Evolutionary conservation across 1,140 invertebrate species (phyloP).

Genomic region (Scaptomyza graminum): DNA sequence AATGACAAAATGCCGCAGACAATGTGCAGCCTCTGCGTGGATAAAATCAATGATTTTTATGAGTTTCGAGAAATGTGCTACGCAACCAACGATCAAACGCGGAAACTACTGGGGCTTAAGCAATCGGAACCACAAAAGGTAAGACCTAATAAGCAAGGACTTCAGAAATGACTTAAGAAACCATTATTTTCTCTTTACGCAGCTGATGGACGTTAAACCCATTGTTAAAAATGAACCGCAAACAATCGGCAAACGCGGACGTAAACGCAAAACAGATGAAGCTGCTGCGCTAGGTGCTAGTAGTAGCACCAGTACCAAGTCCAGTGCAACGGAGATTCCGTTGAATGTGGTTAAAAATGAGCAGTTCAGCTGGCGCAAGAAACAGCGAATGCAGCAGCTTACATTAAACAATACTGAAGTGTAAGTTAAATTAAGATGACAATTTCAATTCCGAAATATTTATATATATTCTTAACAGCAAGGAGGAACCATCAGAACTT

Average conservation of each 20-base stretch:
- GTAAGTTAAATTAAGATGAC: conserved; percentile 24
- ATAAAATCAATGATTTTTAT: conserved; percentile 87
- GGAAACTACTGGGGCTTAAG: conserved; percentile 84
- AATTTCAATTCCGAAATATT: no score
- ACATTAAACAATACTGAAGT: conserved; percentile 43
- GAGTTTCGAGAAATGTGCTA: conserved; percentile 86
- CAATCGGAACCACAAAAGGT: conserved; percentile 56
- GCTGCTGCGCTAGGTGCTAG: background rate
- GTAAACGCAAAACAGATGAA: conserved; percentile 56
- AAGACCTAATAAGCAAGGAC: background rate
- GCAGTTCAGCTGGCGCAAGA: conserved; percentile 52
- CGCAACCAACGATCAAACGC: conserved; percentile 85
- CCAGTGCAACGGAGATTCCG: conserved; percentile 6
- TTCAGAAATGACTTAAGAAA: background rate
- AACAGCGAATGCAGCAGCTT: conserved; percentile 47
- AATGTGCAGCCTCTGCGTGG: conserved; percentile 85
- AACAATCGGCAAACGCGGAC: conserved; percentile 36
- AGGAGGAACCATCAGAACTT: conserved; percentile 54
- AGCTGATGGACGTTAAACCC: conserved; percentile 47
- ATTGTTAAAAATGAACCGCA: conserved; percentile 53
- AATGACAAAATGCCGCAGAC: conserved; percentile 86
- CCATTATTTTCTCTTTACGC: background rate
- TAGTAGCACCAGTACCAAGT: conserved; percentile 12
- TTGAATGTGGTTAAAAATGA: conserved; percentile 51
- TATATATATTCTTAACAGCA: conserved; percentile 35